These are phyloP conservation scores for Bubo bubo DNA, from an alignment of 2,113 vertebrate genomes.

Conservation along the genomic window DNA sequence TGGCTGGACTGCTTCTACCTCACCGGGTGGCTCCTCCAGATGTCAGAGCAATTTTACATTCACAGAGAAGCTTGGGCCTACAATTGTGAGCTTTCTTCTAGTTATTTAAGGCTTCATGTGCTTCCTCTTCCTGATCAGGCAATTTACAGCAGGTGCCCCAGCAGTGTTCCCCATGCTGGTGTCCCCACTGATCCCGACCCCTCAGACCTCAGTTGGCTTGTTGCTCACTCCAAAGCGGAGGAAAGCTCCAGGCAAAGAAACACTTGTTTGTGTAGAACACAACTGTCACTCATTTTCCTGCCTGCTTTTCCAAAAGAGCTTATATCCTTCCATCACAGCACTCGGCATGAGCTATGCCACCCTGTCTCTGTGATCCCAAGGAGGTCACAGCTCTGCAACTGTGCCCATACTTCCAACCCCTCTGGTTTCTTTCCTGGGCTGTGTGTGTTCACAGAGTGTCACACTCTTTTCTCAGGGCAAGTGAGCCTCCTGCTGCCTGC, in stretches of 20 bases:
- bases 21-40: background rate
- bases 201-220: background rate
- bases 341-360: background rate
- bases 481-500: background rate
- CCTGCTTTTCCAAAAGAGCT: background rate
- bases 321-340: background rate
- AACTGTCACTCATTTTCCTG: background rate
- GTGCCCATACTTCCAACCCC: fast-evolving
- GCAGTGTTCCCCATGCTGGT: background rate
- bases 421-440: fast-evolving
- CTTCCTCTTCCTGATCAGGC: background rate
- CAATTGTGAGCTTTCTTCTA: background rate
- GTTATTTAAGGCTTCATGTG: background rate
- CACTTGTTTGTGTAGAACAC: background rate
- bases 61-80: background rate
- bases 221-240: background rate
- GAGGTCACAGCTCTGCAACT: background rate
- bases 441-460: background rate
- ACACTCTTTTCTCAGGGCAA: background rate
- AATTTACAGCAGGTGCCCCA: background rate
- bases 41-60: background rate
- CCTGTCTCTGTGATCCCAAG: background rate
- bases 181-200: fast-evolving
- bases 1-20: background rate
- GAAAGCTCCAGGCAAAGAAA: background rate